Percentiles rank a stretch among this genome's conserved stretches.
Evolutionary conservation across 1,140 invertebrate genomes (phyloP).

Genomic region (Phocides pigmalion): DNA sequence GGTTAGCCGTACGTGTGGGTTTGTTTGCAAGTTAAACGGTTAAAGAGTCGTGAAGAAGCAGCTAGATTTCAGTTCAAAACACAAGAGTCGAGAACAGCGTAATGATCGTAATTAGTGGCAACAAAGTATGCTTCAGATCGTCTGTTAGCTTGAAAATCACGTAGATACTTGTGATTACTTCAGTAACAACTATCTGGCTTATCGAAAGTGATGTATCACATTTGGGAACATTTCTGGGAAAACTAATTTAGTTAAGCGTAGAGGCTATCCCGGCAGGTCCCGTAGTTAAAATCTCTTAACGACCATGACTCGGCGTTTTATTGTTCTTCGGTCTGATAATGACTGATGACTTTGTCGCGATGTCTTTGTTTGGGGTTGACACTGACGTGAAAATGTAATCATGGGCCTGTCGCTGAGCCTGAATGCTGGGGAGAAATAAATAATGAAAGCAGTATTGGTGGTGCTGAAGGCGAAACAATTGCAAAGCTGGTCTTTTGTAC

Average conservation of each 20-base stretch:
- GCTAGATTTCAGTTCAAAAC: background rate
- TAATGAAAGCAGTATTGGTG: constrained; percentile 63
- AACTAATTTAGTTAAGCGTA: constrained; percentile 46
- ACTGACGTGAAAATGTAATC: constrained; percentile 77
- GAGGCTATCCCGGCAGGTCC: constrained; percentile 48
- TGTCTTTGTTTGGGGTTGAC: constrained; percentile 76
- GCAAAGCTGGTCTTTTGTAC: constrained; percentile 24
- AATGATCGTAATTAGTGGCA: constrained; percentile 9
- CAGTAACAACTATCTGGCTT: constrained; percentile 4
- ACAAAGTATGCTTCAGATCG: constrained; percentile 1
- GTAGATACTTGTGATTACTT: constrained; percentile 4
- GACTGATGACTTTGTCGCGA: constrained; percentile 72
- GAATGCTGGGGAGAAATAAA: constrained; percentile 54
- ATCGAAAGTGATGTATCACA: constrained; percentile 29
- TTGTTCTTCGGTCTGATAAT: constrained; percentile 75
- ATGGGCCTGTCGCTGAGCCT: constrained; percentile 48
- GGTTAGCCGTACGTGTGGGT: constrained; percentile 38
- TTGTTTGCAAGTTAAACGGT: constrained; percentile 23
- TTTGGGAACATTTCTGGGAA: constrained; percentile 45
- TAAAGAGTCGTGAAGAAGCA: constrained; percentile 27
- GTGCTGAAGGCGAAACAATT: constrained; percentile 51
- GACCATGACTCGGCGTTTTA: constrained; percentile 72
- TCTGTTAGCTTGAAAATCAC: constrained; percentile 5
- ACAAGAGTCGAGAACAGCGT: background rate
- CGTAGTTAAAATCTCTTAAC: constrained; percentile 64